phyloP scores from a whole-genome alignment of 2,888 invertebrate genomes.

The Sceliomorpha sp. region DNA sequence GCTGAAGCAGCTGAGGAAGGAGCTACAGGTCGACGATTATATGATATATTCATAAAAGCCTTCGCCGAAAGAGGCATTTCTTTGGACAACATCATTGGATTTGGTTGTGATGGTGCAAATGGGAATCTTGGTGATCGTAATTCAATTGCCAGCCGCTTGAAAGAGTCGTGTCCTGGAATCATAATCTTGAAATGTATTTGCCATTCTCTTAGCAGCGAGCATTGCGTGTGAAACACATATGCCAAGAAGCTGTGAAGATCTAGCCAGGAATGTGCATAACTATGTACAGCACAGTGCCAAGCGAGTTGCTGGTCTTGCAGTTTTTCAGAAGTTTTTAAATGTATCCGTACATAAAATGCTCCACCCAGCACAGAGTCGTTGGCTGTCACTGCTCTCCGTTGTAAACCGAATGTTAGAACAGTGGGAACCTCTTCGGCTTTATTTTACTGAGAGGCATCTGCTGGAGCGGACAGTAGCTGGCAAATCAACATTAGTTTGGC shows the following conservation, averaged over 20 bases:
- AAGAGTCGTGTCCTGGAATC: slow-evolving; percentile 52
- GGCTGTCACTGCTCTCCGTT: slow-evolving; percentile 63
- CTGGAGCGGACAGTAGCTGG: too few relatives aligned
- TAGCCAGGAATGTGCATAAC: slow-evolving; percentile 64
- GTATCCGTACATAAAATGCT: slow-evolving; percentile 59
- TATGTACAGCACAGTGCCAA: slow-evolving; percentile 59
- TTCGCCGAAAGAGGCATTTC: slow-evolving; percentile 43
- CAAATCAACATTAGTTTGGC: too few relatives aligned
- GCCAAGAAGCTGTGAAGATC: slow-evolving; percentile 63
- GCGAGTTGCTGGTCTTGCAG: slow-evolving; percentile 44
- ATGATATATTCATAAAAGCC: slow-evolving; percentile 25
- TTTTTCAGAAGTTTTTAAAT: slow-evolving; percentile 60
- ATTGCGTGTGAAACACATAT: slow-evolving; percentile 23
- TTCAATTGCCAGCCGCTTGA: slow-evolving; percentile 62
- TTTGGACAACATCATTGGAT: slow-evolving; percentile 65
- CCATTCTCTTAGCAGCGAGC: slow-evolving; percentile 59
- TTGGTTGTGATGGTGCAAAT: slow-evolving; percentile 60
- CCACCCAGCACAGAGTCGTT: slow-evolving; percentile 65
- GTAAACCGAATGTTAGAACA: slow-evolving; percentile 64
- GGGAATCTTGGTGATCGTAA: slow-evolving; percentile 65
- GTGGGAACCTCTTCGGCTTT: slow-evolving; percentile 63
- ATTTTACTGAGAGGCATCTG: too few relatives aligned
- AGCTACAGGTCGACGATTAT: slow-evolving; percentile 46
- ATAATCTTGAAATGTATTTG: slow-evolving; percentile 65
- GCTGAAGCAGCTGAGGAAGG: slow-evolving; percentile 21